phyloP scores from a whole-genome alignment of 2,797 vertebrate genomes.

The Mycteria americana region DNA sequence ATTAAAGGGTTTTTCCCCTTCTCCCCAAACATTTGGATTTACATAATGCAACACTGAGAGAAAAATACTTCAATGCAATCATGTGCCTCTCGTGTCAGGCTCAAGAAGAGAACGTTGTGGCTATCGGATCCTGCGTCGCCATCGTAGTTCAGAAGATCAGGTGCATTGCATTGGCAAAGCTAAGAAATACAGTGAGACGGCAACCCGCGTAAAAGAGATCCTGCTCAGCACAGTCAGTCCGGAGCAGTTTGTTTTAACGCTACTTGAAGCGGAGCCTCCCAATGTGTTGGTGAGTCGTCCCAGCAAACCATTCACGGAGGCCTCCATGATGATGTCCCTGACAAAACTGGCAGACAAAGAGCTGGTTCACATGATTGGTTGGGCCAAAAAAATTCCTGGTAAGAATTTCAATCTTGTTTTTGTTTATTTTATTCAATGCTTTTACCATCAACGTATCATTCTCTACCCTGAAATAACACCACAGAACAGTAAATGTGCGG shows the following conservation, averaged over 20 bases:
- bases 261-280: conserved; percentile 92
- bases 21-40: neutral
- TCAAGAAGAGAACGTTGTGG: conserved; percentile 89
- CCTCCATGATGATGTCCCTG: conserved; percentile 97
- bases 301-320: conserved; percentile 90
- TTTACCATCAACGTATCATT: neutral
- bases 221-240: conserved; percentile 77
- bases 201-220: conserved; percentile 61
- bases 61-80: neutral
- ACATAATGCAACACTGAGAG: neutral
- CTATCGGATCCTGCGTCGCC: conserved; percentile 82
- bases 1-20: neutral
- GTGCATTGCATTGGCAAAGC: conserved; percentile 64
- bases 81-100: conserved; percentile 61
- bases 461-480: neutral
- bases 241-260: conserved; percentile 87
- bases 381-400: conserved; percentile 99
- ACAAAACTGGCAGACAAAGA: conserved; percentile 96
- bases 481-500: neutral
- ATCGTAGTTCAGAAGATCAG: conserved; percentile 75
- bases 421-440: neutral
- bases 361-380: conserved; percentile 94
- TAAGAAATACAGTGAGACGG: conserved; percentile 23
- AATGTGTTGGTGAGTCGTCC: conserved; percentile 88
- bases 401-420: neutral